Percentiles rank a stretch among this genome's conserved stretches.
Evolutionary conservation across 2,113 vertebrate genomes (phyloP).

Genomic region (Hiodon alosoides): DNA sequence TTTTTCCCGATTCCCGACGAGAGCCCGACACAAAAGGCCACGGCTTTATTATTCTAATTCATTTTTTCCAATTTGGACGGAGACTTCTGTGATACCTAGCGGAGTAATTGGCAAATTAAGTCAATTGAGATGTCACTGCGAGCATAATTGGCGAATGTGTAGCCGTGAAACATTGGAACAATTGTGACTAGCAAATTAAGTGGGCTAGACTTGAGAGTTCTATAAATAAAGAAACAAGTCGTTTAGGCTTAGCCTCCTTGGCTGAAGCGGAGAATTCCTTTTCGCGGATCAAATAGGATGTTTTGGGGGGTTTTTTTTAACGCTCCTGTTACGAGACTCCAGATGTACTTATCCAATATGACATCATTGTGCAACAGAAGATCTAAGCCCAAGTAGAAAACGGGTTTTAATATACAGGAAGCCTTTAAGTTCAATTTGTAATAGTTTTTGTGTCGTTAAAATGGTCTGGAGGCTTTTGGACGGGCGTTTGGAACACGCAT

Average conservation of each 20-base stretch:
- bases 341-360: not conserved
- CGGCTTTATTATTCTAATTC: slow-evolving; percentile 42
- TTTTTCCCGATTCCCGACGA: slow-evolving; percentile 18
- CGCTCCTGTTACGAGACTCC: not conserved
- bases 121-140: slow-evolving; percentile 42
- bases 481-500: too few relatives aligned
- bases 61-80: slow-evolving; percentile 24
- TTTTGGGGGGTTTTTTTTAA: slow-evolving; percentile 11
- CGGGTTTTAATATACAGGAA: not conserved
- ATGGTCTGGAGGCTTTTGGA: too few relatives aligned
- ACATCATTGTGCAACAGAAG: not conserved
- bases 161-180: slow-evolving; percentile 19
- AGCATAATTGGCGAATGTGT: slow-evolving; percentile 34
- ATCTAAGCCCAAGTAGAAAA: not conserved
- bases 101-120: slow-evolving; percentile 48
- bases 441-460: too few relatives aligned
- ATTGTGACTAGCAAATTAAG: slow-evolving; percentile 37
- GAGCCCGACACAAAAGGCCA: slow-evolving; percentile 30
- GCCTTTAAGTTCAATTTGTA: not conserved
- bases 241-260: slow-evolving; percentile 9
- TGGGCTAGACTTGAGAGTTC: slow-evolving; percentile 33
- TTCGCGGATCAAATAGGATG: not conserved
- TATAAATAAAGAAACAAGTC: slow-evolving; percentile 32
- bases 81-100: slow-evolving; percentile 18
- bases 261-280: slow-evolving; percentile 13